These are phyloP conservation scores for Ormyrus labotus DNA, from an alignment of 2,888 invertebrate species.

Conservation along the genomic window DNA sequence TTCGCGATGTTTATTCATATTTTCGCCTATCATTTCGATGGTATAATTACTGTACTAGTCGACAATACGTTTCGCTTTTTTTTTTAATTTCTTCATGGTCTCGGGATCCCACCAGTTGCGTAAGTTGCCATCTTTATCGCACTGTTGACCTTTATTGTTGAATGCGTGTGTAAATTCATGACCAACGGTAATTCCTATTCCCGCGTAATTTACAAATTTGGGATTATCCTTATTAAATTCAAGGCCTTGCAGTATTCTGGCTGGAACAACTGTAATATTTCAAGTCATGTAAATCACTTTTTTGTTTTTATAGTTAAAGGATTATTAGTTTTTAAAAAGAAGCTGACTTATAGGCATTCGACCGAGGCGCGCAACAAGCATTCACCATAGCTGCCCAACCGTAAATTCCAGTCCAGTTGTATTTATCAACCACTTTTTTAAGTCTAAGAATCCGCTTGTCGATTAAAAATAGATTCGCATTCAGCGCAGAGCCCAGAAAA, in stretches of 20 bases:
- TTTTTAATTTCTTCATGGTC: constrained; percentile 85
- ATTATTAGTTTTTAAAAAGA: no score
- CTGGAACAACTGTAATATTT: constrained; percentile 75
- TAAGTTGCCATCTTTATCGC: constrained; percentile 89
- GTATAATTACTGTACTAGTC: constrained; percentile 87
- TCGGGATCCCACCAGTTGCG: constrained; percentile 95
- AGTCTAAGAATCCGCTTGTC: no score
- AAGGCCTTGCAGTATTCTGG: constrained; percentile 93
- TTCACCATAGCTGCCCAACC: no score
- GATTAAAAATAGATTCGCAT: no score
- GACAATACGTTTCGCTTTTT: constrained; percentile 89
- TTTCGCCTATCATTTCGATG: constrained; percentile 81
- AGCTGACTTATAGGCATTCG: no score
- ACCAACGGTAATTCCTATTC: constrained; percentile 86
- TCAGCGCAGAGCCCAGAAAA: no score
- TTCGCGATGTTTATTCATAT: constrained; percentile 82
- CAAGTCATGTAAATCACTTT: no score
- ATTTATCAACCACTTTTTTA: no score
- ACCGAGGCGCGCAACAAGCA: no score
- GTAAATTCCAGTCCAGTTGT: no score
- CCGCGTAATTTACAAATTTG: constrained; percentile 89
- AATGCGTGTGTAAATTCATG: constrained; percentile 83
- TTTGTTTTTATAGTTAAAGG: no score
- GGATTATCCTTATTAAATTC: constrained; percentile 93
- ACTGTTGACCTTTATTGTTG: constrained; percentile 84